Evolutionary conservation across 2,888 invertebrate genomes (phyloP), one percentile per base, ranked within the genome.

Genomic region (Rhimphoctona megacephalus): DNA sequence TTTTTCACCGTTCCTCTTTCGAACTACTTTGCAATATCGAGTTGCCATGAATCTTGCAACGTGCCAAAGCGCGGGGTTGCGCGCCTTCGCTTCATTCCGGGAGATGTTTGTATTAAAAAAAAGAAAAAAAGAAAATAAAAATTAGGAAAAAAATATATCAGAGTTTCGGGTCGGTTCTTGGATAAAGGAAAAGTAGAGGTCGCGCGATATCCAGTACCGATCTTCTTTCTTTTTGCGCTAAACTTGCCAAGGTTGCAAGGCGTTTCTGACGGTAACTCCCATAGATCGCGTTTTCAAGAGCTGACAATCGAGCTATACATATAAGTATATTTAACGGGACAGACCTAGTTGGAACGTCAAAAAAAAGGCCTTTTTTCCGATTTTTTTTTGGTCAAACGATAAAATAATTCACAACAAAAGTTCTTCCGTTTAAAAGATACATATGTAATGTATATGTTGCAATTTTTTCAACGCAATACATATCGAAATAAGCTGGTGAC

Each of bases 1-100:
- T 83, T 80, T 76, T 64, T 49, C 61, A 49, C 57, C 14, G 22
- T 73, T 46, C 49, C 78, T 81, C 82, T 86, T 84, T 70, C 84
- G 81, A 82, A 86, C 86, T 86, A 86, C 86, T 86, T 86, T 86
- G 86, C 86, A 86, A 86, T 86, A 86, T 86, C 86, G 86, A 84
- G 84, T 86, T 82, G 84, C 86, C 86, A 86, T 86, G 86, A 86
- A 86, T 86, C 86, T 86, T 79, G 84, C 81, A 86, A 74, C 81
- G 84, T 86, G 84, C 84, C 86, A 86, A 84, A 84, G 84, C 84
- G 84, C 84, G 33, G 69, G 76, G 76, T 33, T 69, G 84, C 39
- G 69, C 77, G 67, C 61, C 86, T 61, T 82, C 66, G 78, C 78
- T 73, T 78, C 66, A 81, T 83, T 79, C 67, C 83, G 54, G 74